phyloP scores from a whole-genome alignment of 2,888 invertebrate species.

The Cheilosia urbana region DNA sequence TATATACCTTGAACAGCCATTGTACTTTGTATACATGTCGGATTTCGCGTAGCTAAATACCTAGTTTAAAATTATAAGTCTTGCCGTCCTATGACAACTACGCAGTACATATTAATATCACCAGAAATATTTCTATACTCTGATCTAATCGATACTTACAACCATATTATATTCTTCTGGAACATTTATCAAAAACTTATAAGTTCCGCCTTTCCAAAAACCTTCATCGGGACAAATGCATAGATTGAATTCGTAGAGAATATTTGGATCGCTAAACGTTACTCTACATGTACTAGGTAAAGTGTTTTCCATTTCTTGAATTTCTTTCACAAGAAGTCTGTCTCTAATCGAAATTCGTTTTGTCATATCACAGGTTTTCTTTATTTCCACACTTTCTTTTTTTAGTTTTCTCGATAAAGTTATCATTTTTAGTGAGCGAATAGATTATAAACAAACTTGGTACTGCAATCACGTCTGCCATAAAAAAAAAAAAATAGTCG shows the following conservation, averaged over 20 bases:
- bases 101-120: too few relatives aligned
- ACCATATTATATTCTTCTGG: constrained; percentile 98
- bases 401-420: constrained; percentile 67
- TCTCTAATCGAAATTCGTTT: constrained; percentile 86
- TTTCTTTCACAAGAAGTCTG: constrained; percentile 88
- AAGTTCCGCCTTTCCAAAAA: constrained; percentile 94
- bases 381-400: constrained; percentile 64
- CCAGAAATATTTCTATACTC: too few relatives aligned
- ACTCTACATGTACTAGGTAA: constrained; percentile 92
- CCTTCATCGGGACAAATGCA: constrained; percentile 93
- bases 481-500: constrained; percentile 28
- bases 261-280: constrained; percentile 92
- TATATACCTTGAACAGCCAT: too few relatives aligned
- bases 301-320: constrained; percentile 93
- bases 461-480: constrained; percentile 5
- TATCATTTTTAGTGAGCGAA: constrained; percentile 56
- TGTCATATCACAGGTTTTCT: constrained; percentile 61
- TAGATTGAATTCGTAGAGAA: constrained; percentile 91
- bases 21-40: too few relatives aligned
- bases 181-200: constrained; percentile 93
- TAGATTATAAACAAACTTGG: constrained; percentile 50
- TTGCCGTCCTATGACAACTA: too few relatives aligned
- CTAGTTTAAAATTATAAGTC: too few relatives aligned
- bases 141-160: constrained; percentile 86
- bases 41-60: too few relatives aligned